Conservation (phyloP, 2,888 invertebrate species). For the Cerastis rubricosa region DNA sequence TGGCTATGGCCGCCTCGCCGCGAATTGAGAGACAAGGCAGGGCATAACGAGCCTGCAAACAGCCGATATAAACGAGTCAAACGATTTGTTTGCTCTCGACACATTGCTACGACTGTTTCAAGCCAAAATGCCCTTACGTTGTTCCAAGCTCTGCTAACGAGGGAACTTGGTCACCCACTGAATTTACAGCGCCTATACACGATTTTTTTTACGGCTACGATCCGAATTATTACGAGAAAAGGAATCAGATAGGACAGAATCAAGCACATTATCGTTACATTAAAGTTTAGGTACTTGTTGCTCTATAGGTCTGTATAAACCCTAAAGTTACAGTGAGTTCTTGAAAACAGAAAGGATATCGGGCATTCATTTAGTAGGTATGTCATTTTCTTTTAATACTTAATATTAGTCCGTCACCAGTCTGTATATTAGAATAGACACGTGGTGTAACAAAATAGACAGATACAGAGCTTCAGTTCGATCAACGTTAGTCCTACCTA, state of each 20-base stretch:
- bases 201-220: slow-evolving; percentile 18
- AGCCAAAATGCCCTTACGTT: slow-evolving; percentile 51
- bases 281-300: slow-evolving; percentile 8
- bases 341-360: neutral
- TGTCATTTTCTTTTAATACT: neutral
- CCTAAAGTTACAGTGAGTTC: neutral
- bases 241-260: slow-evolving; percentile 5
- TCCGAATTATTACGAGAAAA: slow-evolving; percentile 16
- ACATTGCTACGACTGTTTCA: slow-evolving; percentile 66
- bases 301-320: neutral
- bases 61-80: slow-evolving; percentile 75
- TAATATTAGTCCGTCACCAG: neutral
- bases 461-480: neutral
- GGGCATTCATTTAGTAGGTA: neutral
- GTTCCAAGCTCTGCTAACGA: slow-evolving; percentile 64
- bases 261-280: slow-evolving; percentile 13
- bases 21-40: slow-evolving; percentile 68
- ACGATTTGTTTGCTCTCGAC: slow-evolving; percentile 77
- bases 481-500: neutral
- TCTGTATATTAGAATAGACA: neutral
- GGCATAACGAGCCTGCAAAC: slow-evolving; percentile 77
- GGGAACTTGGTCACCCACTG: slow-evolving; percentile 59
- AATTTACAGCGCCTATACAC: slow-evolving; percentile 43
- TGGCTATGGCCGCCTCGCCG: slow-evolving; percentile 61
- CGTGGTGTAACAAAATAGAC: neutral